A percentile compares a stretch with the other conserved stretches of the same genome.
Conservation (phyloP, 2,113 vertebrate genomes). For the human (Homo sapiens) region GRCh38 chr2:22800001-22800500, state of each 20-base stretch:
- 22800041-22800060: background rate
- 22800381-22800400: background rate
- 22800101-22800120: background rate
- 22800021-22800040: background rate
- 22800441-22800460: constrained; percentile 57
- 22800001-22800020: background rate
- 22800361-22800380: background rate
- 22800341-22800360: background rate
- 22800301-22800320: background rate
- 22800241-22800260: background rate
- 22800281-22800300: background rate
- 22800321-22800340: background rate
- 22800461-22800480: background rate
- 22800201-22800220: background rate
- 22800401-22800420: background rate
- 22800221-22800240: background rate
- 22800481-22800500: constrained; percentile 26
- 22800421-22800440: background rate
- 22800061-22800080: background rate
- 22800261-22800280: background rate
- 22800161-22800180: background rate
- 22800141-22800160: background rate
- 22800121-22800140: background rate
- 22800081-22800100: background rate
- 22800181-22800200: background rate